Evolutionary conservation across 2,888 invertebrate genomes (phyloP), one percentile per base, ranked within the genome.

Genomic region (Dolichomitus sp.): DNA sequence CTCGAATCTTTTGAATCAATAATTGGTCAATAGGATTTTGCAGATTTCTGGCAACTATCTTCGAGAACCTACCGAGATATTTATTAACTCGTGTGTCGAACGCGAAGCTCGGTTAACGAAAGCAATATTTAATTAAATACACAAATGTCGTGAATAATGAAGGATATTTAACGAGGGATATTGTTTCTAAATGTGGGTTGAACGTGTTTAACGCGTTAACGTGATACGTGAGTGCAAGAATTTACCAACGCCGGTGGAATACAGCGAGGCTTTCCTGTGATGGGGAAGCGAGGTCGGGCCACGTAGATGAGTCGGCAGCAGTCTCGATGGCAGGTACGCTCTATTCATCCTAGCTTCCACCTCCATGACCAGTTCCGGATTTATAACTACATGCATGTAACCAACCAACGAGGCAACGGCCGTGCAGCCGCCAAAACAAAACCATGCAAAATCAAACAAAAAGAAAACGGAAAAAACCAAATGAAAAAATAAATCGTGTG

Each of bases 281-380:
- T 93, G 93, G 79, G 93, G 89, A 87, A 91, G 90, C 81, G 85
- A 85, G 77, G 92, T 83, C 72, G 93, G 87, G 68, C 86, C 86
- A 87, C 92, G 92, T 83, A 93, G 90, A 92, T 90, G 94, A 93
- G 90, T 90, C 86, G 94, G 94, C 90, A 95, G 95, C 91, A 96
- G 95, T 66, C 96, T 96, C 83, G 97, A 96, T 73, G 97, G 97
- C 90, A 97, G 95, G 80, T 93, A 92, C 87, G 91, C 91, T 90
- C 95, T 94, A 93, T 97, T 97, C 98, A 98, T 98, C 92, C 98
- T 96, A 89, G 97, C 96, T 94, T 98, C 98, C 87, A 98, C 98
- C 93, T 98, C 98, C 96, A 97, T 96, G 88, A 97, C 97, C 94
- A 98, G 95, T 94, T 98, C 97, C 86, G 97, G 97, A 93, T 97